Evolutionary conservation across 2,113 vertebrate genomes (phyloP).

Genomic region (Passer domesticus): DNA sequence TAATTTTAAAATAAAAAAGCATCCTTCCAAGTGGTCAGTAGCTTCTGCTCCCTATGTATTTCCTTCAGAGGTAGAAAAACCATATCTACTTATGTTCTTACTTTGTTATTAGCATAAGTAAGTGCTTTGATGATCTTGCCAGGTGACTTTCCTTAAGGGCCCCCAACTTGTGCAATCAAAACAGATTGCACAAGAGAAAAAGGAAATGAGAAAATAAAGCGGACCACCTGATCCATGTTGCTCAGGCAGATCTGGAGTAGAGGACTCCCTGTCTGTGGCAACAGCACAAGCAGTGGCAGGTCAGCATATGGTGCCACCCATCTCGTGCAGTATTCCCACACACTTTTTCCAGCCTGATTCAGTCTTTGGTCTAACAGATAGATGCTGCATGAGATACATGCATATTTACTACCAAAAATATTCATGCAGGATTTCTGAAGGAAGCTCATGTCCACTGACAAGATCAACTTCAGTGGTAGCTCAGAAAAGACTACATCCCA

Average conservation of each 20-base stretch:
- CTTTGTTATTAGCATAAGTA: neutral
- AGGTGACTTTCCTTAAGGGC: neutral
- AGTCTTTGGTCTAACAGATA: neutral
- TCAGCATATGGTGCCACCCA: neutral
- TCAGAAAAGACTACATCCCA: neutral
- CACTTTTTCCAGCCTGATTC: neutral
- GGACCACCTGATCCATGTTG: fast-evolving
- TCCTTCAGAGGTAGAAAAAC: neutral
- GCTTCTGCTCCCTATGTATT: neutral
- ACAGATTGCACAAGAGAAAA: neutral
- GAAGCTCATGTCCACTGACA: neutral
- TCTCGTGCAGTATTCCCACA: neutral
- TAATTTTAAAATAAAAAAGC: neutral
- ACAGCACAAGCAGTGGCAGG: neutral
- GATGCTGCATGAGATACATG: too few relatives aligned
- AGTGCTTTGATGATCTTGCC: neutral
- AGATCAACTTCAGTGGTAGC: neutral
- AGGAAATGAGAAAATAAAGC: neutral
- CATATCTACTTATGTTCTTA: neutral
- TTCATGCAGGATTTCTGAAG: neutral
- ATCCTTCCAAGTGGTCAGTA: neutral
- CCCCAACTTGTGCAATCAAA: neutral
- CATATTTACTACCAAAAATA: neutral
- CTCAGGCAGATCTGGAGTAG: neutral
- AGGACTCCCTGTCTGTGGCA: neutral